Evolutionary conservation across 2,797 vertebrate genomes (phyloP).

Genomic region (Melanotaenia boesemani): DNA sequence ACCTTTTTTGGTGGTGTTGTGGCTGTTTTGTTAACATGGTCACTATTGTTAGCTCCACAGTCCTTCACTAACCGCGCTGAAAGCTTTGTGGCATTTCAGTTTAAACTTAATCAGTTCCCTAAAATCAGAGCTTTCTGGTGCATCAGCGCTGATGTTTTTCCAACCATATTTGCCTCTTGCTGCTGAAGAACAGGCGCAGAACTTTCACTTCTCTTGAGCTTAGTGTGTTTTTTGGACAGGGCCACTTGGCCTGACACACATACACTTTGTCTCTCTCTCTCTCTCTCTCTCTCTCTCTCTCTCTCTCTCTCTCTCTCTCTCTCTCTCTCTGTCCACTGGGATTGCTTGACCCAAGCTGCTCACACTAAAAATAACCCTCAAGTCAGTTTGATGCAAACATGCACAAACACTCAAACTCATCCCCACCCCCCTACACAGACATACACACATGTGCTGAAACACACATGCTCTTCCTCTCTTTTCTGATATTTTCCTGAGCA

Average conservation of each 20-base stretch:
- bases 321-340: slow-evolving; percentile 31
- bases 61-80: neutral
- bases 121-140: slow-evolving; percentile 15
- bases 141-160: slow-evolving; percentile 51
- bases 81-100: neutral
- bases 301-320: neutral
- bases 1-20: neutral
- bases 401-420: slow-evolving; percentile 29
- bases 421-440: slow-evolving; percentile 16
- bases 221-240: slow-evolving; percentile 48
- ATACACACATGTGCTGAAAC: slow-evolving; percentile 30
- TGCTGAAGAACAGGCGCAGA: slow-evolving; percentile 27
- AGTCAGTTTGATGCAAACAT: slow-evolving; percentile 52
- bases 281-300: neutral
- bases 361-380: slow-evolving; percentile 75
- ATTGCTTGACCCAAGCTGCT: slow-evolving; percentile 76
- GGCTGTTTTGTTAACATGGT: neutral
- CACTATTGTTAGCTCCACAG: neutral
- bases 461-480: slow-evolving; percentile 38
- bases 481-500: slow-evolving; percentile 84
- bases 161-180: slow-evolving; percentile 38
- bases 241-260: slow-evolving; percentile 45
- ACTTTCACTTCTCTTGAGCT: slow-evolving; percentile 41
- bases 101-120: slow-evolving; percentile 30
- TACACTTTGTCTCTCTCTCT: slow-evolving; percentile 8